Percentiles rank a stretch among this genome's conserved stretches.
Conservation (phyloP, 2,113 vertebrate genomes). For the Scomber scombrus region DNA sequence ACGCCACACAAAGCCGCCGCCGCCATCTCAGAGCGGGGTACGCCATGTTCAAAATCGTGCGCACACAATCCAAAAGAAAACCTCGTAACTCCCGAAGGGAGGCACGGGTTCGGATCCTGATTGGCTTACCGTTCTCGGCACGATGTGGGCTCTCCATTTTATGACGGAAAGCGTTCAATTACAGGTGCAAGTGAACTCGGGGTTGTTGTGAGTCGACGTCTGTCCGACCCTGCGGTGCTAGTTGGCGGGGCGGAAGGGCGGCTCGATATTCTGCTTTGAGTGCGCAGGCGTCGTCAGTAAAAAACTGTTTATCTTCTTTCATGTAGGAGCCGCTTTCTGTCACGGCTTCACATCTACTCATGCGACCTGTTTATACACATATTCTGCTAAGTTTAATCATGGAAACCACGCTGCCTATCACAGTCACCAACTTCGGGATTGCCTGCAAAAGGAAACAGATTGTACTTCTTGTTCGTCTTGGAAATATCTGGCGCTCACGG, state of each 20-base stretch:
- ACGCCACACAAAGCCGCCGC: constrained; percentile 62
- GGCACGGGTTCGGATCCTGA: accelerated
- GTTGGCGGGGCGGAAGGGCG: constrained; percentile 73
- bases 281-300: constrained; percentile 68
- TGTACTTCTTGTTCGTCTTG: neutral
- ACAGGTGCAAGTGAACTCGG: neutral
- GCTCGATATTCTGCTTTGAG: constrained; percentile 39
- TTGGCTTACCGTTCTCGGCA: constrained; percentile 60
- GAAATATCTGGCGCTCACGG: neutral
- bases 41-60: constrained; percentile 83
- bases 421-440: constrained; percentile 11
- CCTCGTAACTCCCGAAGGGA: neutral
- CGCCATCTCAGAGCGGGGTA: constrained; percentile 80
- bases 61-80: constrained; percentile 70
- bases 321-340: neutral
- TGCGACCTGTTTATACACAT: accelerated
- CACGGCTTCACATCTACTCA: neutral
- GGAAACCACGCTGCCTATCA: neutral
- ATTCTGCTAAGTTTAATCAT: neutral
- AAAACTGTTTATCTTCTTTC: neutral
- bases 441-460: too few species aligned
- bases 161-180: neutral
- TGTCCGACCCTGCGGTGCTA: constrained; percentile 69
- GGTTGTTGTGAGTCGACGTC: constrained; percentile 66
- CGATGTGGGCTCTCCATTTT: constrained; percentile 62